Base-by-base conservation (phyloP, 2,888 invertebrate genomes). In the Polyploca ridens region DNA sequence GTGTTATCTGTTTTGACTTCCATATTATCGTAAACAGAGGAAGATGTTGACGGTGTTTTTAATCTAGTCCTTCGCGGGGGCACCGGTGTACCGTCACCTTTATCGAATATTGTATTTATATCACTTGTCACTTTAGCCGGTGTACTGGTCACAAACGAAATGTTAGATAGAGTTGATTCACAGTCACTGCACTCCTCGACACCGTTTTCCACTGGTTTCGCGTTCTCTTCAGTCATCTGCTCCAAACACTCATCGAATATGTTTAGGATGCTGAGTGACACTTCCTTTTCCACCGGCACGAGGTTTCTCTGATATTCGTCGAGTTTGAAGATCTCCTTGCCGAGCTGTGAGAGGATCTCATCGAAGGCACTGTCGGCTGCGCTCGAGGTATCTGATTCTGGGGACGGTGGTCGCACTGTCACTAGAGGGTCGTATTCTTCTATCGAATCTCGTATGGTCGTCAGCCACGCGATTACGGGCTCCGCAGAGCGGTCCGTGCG, bases 181-280 rank as follows among this genome's bases (percentile, higher is more conserved):
- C 85, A 79, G 70, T 90, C 92, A 87, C 91, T 91, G 74, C 77
- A 79, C 74, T 85, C 74, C 44, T 71, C 78, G 68, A 69, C 75
- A 65, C 74, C 73, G 63, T 75, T 72, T 64, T 72, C 69, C 11
- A 65, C 54, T 57, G 64, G 69, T 73, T 78, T 79, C 60, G 79
- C 79, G 64, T 83, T 46, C 5, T 46, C 85, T 10, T 41, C 41
- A 41, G 75, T 82, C 87, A 92, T 90, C n/a, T 80, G 84, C 66
- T 90, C 89, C 54, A 94, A 77, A 73, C 93, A 94, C 78, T 93
- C 90, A 78, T 94, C 94, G 76, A 94, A 94, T 65, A 94, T 87
- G 72, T 94, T 89, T 44, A 94, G 84, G 70, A 94, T 92, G 76
- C 93, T 93, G 33, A 88, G 79, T 3, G 93, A 91, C 14, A 93